Evolutionary conservation across 2,113 vertebrate species (phyloP).

Genomic region (Sceloporus undulatus): DNA sequence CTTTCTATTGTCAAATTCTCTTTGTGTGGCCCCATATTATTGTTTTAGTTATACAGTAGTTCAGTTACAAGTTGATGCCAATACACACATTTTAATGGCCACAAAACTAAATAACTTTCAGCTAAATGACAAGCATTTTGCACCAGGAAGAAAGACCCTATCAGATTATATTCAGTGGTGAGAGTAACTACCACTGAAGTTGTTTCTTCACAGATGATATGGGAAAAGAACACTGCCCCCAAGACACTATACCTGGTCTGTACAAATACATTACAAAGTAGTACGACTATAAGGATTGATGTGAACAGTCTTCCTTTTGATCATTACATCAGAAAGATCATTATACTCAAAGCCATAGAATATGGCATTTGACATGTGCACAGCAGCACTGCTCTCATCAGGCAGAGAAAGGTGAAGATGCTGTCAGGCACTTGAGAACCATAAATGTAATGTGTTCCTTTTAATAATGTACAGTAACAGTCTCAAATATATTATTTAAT

Average conservation of each 20-base stretch:
- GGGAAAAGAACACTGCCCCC: background rate
- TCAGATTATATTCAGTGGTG: background rate
- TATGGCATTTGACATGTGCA: background rate
- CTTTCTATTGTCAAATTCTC: too few relatives aligned
- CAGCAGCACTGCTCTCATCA: too few relatives aligned
- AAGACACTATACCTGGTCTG: background rate
- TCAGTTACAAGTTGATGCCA: too few relatives aligned
- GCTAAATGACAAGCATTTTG: slow-evolving; percentile 46
- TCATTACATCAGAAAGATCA: background rate
- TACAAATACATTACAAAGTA: background rate
- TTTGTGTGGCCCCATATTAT: too few relatives aligned
- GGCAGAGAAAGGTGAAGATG: too few relatives aligned
- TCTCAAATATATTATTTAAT: too few relatives aligned
- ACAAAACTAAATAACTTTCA: too few relatives aligned
- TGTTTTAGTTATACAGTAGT: too few relatives aligned
- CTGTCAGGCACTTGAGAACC: too few relatives aligned
- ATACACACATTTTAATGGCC: too few relatives aligned
- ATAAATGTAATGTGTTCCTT: too few relatives aligned
- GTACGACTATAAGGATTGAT: background rate
- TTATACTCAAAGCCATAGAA: background rate
- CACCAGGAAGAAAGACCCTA: slow-evolving; percentile 24
- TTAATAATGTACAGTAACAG: too few relatives aligned
- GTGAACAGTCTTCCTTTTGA: background rate
- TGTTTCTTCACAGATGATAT: background rate
- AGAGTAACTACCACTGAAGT: background rate